Evolutionary conservation across 1,140 invertebrate species (phyloP).

Genomic region (Adoxophyes honmai): DNA sequence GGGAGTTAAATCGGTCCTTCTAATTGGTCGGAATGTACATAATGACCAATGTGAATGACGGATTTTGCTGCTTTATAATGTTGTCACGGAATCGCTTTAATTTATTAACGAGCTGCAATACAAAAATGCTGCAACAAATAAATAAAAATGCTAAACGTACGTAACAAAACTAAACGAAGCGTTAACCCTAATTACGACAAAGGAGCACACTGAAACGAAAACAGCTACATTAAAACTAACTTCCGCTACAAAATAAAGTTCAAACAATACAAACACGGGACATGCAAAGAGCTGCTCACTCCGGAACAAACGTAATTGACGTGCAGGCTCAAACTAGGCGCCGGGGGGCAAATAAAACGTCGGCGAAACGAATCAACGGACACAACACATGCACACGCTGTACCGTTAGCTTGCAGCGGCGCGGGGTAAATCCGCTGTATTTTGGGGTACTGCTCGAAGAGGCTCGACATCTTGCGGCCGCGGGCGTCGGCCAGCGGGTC

Average conservation of each 20-base stretch:
- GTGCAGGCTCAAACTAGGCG: slow-evolving; percentile 51
- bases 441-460: slow-evolving; percentile 85
- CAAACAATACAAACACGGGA: slow-evolving; percentile 51
- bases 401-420: slow-evolving; percentile 75
- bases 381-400: slow-evolving; percentile 46
- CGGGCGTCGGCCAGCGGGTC: slow-evolving; percentile 59
- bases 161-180: not conserved
- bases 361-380: slow-evolving; percentile 46
- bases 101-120: too few relatives aligned
- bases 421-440: slow-evolving; percentile 86
- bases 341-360: slow-evolving; percentile 44
- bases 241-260: slow-evolving; percentile 43
- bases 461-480: slow-evolving; percentile 80
- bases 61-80: too few relatives aligned
- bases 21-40: too few relatives aligned
- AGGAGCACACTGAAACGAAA: slow-evolving; percentile 29
- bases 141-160: not conserved
- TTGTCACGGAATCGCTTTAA: too few relatives aligned
- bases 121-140: not conserved
- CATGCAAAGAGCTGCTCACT: slow-evolving; percentile 53
- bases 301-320: slow-evolving; percentile 53
- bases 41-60: too few relatives aligned
- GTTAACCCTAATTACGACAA: not conserved
- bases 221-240: slow-evolving; percentile 25
- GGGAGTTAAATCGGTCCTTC: too few relatives aligned